phyloP scores from a whole-genome alignment of 2,113 vertebrate species.

The Crotalus viridis region DNA sequence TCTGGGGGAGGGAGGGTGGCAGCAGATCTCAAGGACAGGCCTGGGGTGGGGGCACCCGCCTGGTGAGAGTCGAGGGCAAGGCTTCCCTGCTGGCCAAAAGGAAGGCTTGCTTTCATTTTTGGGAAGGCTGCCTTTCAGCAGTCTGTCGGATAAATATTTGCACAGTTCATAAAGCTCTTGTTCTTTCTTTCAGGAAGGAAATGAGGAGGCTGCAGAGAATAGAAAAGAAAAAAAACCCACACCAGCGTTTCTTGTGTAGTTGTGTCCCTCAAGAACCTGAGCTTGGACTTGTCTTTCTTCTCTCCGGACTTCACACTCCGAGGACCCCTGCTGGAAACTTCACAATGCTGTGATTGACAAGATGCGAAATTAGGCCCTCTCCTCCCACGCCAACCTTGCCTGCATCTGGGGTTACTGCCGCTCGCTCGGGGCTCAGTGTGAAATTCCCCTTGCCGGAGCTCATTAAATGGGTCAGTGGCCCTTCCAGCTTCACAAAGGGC shows the following conservation, averaged over 20 bases:
- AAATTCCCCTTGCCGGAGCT: conserved; percentile 71
- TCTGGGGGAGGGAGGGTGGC: background rate
- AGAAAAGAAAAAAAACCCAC: conserved; percentile 48
- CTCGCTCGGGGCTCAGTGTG: conserved; percentile 70
- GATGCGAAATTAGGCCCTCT: conserved; percentile 64
- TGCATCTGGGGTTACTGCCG: conserved; percentile 67
- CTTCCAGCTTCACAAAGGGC: conserved; percentile 69
- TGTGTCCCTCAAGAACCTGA: conserved; percentile 47
- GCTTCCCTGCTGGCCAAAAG: conserved; percentile 48
- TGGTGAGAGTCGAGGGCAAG: conserved; percentile 6
- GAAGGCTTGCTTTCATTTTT: conserved; percentile 49
- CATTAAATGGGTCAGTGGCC: conserved; percentile 71
- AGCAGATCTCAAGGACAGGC: background rate
- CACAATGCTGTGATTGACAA: conserved; percentile 70
- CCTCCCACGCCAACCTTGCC: conserved; percentile 23
- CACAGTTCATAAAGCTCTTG: conserved; percentile 63
- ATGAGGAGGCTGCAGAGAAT: conserved; percentile 47
- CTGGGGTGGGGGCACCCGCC: accelerated
- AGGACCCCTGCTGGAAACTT: conserved; percentile 62
- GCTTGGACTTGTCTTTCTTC: conserved; percentile 34
- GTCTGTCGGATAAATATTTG: conserved; percentile 66
- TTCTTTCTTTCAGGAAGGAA: conserved; percentile 59
- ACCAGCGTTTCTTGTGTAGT: conserved; percentile 46
- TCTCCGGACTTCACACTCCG: conserved; percentile 46
- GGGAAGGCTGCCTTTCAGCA: conserved; percentile 42